Evolutionary conservation across 2,113 vertebrate species (phyloP), one percentile per base, ranked within the genome.

Genomic region (Vicugna pacos): DNA sequence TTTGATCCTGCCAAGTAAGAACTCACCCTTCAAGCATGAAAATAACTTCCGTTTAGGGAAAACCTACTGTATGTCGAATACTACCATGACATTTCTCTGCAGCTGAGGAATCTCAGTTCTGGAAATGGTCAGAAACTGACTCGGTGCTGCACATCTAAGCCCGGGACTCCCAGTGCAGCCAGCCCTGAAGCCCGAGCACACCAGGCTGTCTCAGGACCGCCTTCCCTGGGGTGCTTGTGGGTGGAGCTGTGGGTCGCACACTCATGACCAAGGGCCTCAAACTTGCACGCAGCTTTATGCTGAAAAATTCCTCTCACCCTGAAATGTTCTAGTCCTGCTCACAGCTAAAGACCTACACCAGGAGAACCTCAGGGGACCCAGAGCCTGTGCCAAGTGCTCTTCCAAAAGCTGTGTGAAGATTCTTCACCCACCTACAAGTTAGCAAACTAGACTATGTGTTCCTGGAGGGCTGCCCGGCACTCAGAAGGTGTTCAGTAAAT

Each of bases 51-150:
- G 1, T 56, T 64, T 60, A 81, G 11, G 52, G 26, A 89, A 48
- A 82, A 73, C 19, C 26, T 35, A 38, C 54, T 15, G 3, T 38
- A 14, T 72, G 15, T 8, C 13, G 0, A 30, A 19, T 20, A 20
- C 24, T 62, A 9, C 17, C 0, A 19, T 19, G 52, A 65, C n/a
- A 20, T 2, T 67, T 2, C 6, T 0, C 7, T n/a, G 28, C 0
- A 77, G 15, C 0, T 24, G 38, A 82, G 67, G 42, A 91, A 65
- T 35, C 20, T 65, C 28, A 50, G 2, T 5, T 10, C 38, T 28
- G 17, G 32, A 76, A 52, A n/a, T 4, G 24, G n/a, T 5, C 4
- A 94, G 32, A 62, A 50, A 14, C 8, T 54, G 42, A 15, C n/a
- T 83, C 17, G 0, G 5, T 10, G 13, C 32, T 50, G 19, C 20